Conservation (phyloP, 2,888 invertebrate genomes). For the Asteroscopus sphinx region DNA sequence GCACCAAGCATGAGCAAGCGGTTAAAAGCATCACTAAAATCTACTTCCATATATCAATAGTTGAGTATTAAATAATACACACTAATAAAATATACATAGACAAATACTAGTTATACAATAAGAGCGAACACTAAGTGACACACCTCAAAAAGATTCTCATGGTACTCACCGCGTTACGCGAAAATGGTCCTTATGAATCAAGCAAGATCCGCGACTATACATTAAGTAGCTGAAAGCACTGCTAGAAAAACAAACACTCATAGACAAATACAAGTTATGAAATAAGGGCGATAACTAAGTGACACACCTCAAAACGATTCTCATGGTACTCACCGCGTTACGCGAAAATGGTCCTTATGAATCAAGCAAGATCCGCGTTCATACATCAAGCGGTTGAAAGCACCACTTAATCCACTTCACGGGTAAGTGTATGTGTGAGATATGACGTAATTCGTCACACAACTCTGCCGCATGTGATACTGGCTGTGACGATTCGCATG, state of each 20-base stretch:
- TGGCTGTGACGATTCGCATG: constrained; percentile 62
- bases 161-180: background rate
- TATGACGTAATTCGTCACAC: constrained; percentile 82
- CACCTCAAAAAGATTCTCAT: background rate
- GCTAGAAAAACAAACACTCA: no score
- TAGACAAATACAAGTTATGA: background rate
- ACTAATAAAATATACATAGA: no score
- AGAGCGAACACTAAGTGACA: constrained; percentile 42
- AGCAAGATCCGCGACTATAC: constrained; percentile 62
- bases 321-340: constrained; percentile 42
- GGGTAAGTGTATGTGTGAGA: constrained; percentile 77
- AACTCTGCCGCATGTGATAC: constrained; percentile 64
- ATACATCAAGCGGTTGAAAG: constrained; percentile 76
- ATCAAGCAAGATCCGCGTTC: constrained; percentile 73
- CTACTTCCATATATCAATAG: no score
- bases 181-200: constrained; percentile 45
- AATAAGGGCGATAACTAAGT: constrained; percentile 36
- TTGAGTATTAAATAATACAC: no score
- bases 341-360: constrained; percentile 68
- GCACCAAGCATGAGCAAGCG: no score
- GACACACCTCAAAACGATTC: constrained; percentile 15
- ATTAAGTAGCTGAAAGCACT: constrained; percentile 74
- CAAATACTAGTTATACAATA: no score
- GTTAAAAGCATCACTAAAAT: no score
- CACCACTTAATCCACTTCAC: constrained; percentile 79